Base-by-base conservation (phyloP, 2,888 invertebrate genomes). In the Cheilosia urbana region DNA sequence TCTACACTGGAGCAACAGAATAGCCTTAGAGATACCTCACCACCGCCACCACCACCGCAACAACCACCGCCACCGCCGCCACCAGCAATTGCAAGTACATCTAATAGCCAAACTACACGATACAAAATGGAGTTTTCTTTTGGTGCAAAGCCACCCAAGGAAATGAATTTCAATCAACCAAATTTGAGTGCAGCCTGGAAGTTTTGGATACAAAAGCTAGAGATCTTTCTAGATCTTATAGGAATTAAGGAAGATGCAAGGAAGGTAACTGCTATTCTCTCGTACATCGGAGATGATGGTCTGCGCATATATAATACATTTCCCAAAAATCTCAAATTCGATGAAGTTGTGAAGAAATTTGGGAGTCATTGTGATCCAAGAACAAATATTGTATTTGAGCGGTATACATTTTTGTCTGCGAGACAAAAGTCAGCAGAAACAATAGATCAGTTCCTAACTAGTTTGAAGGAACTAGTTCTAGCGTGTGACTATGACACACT, bases 341-440 rank as follows among this genome's bases (percentile, higher is more conserved):
- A 68, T 4, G 42, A 68, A 3, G n/a, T 58, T 17, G n/a, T 19
- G 2, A 69, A 49, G n/a, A 58, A 57, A 27, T 69, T 69, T 37
- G 11, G n/a, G 5, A 27, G n/a, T 0, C 21, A 69, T 24, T 69
- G 21, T 69, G 37, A 13, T 4, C n/a, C 69, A 9, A 34, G 49
- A 58, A 69, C 37, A 11, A 49, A 69, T 37, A 69, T 71, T 58
- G 49, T 71, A 11, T 57, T 58, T 37, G 57, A 69, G 19, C 34
- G 69, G 1, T 58, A 58, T 34, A 58, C 58, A 21, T 71, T 71
- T 27, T 11, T 71, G 9, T 71, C 37, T 15, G n/a, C 45, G 4
- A 49, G 49, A 37, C 60, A 72, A 42, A 60, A 62, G 15, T 24
- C 62, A n/a, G 72, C 40, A 17, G 71, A 71, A 69, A 49, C 58